These are phyloP conservation scores for Ormia ochracea DNA, from an alignment of 2,888 invertebrate species.

Conservation along the genomic window DNA sequence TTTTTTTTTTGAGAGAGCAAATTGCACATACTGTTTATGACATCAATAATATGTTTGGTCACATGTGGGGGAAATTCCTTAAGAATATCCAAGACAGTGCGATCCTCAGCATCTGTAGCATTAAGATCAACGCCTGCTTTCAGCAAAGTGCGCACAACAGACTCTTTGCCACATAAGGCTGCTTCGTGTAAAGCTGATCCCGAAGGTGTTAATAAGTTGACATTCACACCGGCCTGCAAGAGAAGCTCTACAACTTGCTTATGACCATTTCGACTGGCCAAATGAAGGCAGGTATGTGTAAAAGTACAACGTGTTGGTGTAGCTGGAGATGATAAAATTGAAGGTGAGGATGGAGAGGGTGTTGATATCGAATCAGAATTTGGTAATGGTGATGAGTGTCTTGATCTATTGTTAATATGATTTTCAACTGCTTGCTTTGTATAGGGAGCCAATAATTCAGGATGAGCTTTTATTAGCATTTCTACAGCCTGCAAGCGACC, in stretches of 20 bases:
- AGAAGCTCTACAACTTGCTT: constrained; percentile 89
- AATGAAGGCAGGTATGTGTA: constrained; percentile 91
- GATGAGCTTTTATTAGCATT: constrained; percentile 88
- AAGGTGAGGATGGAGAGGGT: constrained; percentile 68
- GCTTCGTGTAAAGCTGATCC: constrained; percentile 97
- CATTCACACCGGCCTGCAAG: constrained; percentile 89
- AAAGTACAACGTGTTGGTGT: constrained; percentile 70
- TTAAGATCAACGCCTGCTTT: constrained; percentile 89
- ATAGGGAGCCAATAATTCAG: constrained; percentile 87
- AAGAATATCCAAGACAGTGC: constrained; percentile 91
- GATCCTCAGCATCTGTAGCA: constrained; percentile 86
- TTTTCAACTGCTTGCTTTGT: constrained; percentile 73
- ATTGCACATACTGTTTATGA: constrained; percentile 85
- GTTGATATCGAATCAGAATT: constrained; percentile 71
- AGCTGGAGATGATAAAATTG: constrained; percentile 66
- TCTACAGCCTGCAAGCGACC: constrained; percentile 91
- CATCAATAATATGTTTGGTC: constrained; percentile 89
- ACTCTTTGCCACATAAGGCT: constrained; percentile 92
- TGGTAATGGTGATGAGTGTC: constrained; percentile 68
- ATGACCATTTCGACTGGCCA: constrained; percentile 95
- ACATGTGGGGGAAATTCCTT: constrained; percentile 93
- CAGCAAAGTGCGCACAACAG: constrained; percentile 88
- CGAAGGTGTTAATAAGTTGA: constrained; percentile 89
- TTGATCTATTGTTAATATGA: constrained; percentile 33
- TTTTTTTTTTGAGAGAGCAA: background rate